Percentiles rank a stretch among this genome's conserved stretches.
phyloP scores from a whole-genome alignment of 2,888 invertebrate species.

The Heliconius aoede region DNA sequence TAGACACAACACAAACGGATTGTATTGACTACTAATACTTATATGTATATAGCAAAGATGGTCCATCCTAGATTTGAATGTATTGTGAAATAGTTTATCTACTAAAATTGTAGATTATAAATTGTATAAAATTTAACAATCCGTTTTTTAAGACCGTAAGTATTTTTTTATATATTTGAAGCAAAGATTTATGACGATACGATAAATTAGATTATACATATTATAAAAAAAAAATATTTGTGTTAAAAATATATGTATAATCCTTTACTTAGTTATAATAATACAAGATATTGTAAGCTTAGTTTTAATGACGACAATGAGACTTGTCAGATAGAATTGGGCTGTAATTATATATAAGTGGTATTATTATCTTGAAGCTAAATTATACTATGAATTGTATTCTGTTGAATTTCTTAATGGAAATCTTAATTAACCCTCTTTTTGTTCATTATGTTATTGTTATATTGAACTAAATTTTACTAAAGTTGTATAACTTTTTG shows the following conservation, averaged over 20 bases:
- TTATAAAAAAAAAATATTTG: neutral
- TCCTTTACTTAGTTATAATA: neutral
- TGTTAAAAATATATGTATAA: neutral
- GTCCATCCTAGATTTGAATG: neutral
- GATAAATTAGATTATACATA: too few species aligned
- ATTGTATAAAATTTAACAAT: neutral
- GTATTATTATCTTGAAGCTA: neutral
- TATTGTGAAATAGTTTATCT: neutral
- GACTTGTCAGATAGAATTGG: neutral
- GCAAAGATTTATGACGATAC: too few species aligned
- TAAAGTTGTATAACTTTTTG: neutral
- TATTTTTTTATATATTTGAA: too few species aligned
- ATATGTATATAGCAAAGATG: neutral
- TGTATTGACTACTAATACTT: conserved; percentile 3
- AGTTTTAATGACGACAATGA: neutral
- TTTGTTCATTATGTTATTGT: neutral
- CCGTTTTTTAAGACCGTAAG: too few species aligned
- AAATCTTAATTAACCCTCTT: neutral
- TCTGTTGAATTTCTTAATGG: conserved; percentile 2
- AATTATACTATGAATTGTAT: conserved; percentile 1
- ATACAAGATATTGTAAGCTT: neutral
- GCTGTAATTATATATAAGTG: conserved; percentile 10
- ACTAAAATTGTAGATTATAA: neutral
- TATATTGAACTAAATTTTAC: neutral
- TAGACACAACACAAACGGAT: neutral